Evolutionary conservation across 2,797 vertebrate genomes (phyloP), one percentile per base, ranked within the genome.

Genomic region (Epinephelus coioides): DNA sequence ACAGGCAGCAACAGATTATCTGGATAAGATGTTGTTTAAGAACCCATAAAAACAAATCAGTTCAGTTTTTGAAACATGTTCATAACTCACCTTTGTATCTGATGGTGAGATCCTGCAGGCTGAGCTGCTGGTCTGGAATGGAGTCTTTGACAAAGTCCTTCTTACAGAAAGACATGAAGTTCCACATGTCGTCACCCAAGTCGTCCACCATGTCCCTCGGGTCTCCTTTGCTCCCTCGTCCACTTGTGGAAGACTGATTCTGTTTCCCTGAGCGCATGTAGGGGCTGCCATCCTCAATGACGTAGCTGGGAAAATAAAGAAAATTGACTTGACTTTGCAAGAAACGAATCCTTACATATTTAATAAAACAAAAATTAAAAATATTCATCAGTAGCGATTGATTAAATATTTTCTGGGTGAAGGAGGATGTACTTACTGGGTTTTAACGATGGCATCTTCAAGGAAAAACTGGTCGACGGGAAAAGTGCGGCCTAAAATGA

Each of bases 381-480:
- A 30, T 25, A 38, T 57, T 27, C 8, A 50, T 13, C 5, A 30
- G 38, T 2, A 9, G 30, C 18, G 5, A 38, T 44, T 51, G 34
- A 1, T 70, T 14, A 15, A 50, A 23, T 25, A 49, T 4, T 30
- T 19, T 43, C 38, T 23, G 10, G 18, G 5, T 18, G 1, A 69
- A 49, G 50, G 23, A 21, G 2, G 23, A 59, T 60, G 15, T 53
- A 49, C 86, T 90, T 93, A 99, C 98, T 95, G 94, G 2, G 97
- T 96, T 94, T 97, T 94, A 74, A 94, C 91, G 59, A 99, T 94
- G 64, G 96, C 97, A 84, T 99, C 98, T 92, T 99, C 98, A 59
- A 99, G 95, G 79, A 99, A 99, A 89, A 97, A 98, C 83, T 98
- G 97, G 84, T 98, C 97, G 53, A 99, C 98, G 19, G 98, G 98